phyloP scores from a whole-genome alignment of 2,888 invertebrate genomes.

The Boloria euphrosyne region DNA sequence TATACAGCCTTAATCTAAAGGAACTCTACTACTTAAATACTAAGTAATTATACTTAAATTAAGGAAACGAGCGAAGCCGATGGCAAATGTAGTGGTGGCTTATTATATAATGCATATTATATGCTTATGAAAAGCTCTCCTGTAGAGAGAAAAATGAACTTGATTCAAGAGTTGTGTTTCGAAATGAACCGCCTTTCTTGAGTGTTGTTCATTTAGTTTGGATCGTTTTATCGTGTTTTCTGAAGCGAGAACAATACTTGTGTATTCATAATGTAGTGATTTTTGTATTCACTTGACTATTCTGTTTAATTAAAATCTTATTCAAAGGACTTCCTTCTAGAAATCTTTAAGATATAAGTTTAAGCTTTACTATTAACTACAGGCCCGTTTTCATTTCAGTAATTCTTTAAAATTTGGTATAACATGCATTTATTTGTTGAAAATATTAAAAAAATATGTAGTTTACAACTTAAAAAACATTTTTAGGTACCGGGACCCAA shows the following conservation, averaged over 20 bases:
- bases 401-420: too few relatives aligned
- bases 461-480: too few relatives aligned
- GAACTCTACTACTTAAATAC: too few relatives aligned
- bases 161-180: background rate
- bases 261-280: constrained; percentile 1
- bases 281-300: constrained; percentile 8
- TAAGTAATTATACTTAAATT: too few relatives aligned
- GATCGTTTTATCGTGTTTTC: constrained; percentile 16
- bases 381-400: too few relatives aligned
- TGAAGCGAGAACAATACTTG: constrained; percentile 5
- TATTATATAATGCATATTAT: too few relatives aligned
- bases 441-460: too few relatives aligned
- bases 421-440: too few relatives aligned
- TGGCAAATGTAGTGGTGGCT: too few relatives aligned
- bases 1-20: too few relatives aligned
- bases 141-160: background rate
- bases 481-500: too few relatives aligned
- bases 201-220: constrained; percentile 11
- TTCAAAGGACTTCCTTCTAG: background rate
- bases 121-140: background rate
- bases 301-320: constrained; percentile 3
- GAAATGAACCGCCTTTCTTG: constrained; percentile 10
- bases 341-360: background rate
- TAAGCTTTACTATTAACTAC: background rate
- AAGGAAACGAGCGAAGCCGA: too few relatives aligned